Evolutionary conservation across 2,113 vertebrate genomes (phyloP).

Genomic region (Macquaria ambigua): DNA sequence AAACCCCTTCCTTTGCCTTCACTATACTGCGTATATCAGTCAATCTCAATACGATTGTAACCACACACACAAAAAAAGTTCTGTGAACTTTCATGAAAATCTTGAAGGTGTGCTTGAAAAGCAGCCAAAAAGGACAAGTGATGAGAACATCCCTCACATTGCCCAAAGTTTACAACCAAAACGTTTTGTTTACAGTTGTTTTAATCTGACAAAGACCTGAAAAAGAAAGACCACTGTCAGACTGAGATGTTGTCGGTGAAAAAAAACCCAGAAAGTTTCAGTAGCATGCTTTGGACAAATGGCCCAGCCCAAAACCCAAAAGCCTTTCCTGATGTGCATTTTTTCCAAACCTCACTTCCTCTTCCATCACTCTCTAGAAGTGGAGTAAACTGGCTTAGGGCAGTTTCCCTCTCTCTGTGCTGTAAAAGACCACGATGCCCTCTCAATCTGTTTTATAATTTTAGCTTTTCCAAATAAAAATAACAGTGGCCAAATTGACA

Average conservation of each 20-base stretch:
- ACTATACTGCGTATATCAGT: background rate
- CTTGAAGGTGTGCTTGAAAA: background rate
- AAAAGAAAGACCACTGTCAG: background rate
- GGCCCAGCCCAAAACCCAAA: constrained; percentile 55
- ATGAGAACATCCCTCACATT: constrained; percentile 2
- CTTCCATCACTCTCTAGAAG: constrained; percentile 53
- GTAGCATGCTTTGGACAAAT: constrained; percentile 45
- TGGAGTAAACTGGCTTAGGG: constrained; percentile 41
- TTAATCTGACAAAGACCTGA: background rate
- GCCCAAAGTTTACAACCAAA: background rate
- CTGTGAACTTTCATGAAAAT: background rate
- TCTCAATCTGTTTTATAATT: constrained; percentile 19
- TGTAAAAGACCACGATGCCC: constrained; percentile 34
- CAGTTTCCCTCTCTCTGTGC: constrained; percentile 8
- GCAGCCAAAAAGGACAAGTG: background rate
- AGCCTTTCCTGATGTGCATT: constrained; percentile 62
- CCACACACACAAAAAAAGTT: background rate
- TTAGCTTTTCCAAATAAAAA: background rate
- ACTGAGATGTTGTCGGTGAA: constrained; percentile 32
- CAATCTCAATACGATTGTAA: background rate
- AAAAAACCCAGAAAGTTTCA: constrained; percentile 31
- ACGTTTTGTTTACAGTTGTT: background rate
- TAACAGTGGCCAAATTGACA: background rate
- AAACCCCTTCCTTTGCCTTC: background rate
- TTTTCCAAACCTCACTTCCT: constrained; percentile 63